Conservation (phyloP, 2,888 invertebrate species). For the Stratiomys singularior region DNA sequence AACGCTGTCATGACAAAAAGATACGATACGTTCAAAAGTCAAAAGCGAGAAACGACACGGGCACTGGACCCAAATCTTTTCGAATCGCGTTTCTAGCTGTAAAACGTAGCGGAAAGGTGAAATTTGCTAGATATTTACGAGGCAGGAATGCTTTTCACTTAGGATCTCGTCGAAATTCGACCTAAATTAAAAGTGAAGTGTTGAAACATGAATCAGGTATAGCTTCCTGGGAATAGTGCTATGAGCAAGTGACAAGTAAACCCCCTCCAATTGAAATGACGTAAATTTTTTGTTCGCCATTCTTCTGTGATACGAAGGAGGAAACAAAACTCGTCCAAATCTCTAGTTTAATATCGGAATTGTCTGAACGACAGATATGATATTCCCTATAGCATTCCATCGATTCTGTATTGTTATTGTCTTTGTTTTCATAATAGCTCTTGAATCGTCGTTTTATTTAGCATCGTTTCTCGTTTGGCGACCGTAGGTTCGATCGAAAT, state of each 20-base stretch:
- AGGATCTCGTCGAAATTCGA: not conserved
- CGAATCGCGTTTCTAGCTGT: not conserved
- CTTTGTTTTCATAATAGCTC: conserved; percentile 29
- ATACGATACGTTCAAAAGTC: conserved; percentile 19
- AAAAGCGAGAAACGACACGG: conserved; percentile 21
- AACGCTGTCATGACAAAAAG: not conserved
- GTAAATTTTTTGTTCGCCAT: conserved; percentile 46
- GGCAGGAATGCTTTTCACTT: conserved; percentile 14
- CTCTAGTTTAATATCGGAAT: not conserved
- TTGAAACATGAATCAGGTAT: conserved; percentile 38
- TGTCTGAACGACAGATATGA: conserved; percentile 11
- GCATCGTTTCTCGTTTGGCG: conserved; percentile 39
- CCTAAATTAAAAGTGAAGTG: not conserved
- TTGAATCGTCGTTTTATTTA: conserved; percentile 39
- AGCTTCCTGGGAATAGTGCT: conserved; percentile 7
- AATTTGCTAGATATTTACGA: conserved; percentile 18
- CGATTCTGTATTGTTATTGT: conserved; percentile 29
- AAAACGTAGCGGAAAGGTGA: not conserved
- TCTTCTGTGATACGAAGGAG: conserved; percentile 10
- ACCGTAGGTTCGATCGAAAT: conserved; percentile 33
- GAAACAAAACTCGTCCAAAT: not conserved
- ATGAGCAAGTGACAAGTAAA: conserved; percentile 28
- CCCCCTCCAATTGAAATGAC: conserved; percentile 37
- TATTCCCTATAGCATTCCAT: conserved; percentile 33
- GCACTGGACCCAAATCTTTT: not conserved